Evolutionary conservation across 2,797 vertebrate species (phyloP).

Genomic region (Oceanodroma leucorhoa): DNA sequence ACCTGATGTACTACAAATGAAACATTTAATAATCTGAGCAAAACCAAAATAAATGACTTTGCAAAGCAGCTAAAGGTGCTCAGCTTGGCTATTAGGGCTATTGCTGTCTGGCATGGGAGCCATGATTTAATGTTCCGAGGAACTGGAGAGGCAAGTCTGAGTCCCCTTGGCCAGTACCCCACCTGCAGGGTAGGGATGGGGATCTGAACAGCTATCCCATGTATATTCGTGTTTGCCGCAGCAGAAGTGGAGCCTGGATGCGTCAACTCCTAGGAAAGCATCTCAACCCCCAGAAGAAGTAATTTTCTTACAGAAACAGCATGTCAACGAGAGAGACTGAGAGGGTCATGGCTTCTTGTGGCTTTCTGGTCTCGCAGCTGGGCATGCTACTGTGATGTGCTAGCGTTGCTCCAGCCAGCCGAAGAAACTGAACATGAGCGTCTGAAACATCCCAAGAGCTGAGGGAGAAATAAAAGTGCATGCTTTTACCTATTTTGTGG

Average conservation of each 20-base stretch:
- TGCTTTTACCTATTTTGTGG: not conserved
- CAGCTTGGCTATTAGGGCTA: not conserved
- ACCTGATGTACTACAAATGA: not conserved
- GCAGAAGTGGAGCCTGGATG: not conserved
- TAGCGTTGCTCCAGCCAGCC: not conserved
- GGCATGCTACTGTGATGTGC: not conserved
- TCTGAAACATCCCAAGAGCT: not conserved
- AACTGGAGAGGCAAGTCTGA: not conserved
- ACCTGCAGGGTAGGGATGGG: not conserved
- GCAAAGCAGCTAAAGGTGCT: not conserved
- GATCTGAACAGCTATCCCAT: not conserved
- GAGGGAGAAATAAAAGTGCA: not conserved
- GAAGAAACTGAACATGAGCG: not conserved
- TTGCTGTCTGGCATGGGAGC: not conserved
- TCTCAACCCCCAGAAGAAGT: not conserved
- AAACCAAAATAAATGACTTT: not conserved
- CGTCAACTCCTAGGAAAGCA: not conserved
- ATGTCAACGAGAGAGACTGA: not conserved
- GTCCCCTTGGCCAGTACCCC: accelerated
- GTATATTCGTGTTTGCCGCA: not conserved
- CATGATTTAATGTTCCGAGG: not conserved
- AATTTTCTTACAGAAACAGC: not conserved
- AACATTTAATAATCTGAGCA: not conserved
- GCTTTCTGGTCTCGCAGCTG: not conserved
- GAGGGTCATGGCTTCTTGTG: not conserved